These are phyloP conservation scores for Myrmecophaga tridactyla DNA, from an alignment of 2,113 vertebrate genomes.

Conservation along the genomic window DNA sequence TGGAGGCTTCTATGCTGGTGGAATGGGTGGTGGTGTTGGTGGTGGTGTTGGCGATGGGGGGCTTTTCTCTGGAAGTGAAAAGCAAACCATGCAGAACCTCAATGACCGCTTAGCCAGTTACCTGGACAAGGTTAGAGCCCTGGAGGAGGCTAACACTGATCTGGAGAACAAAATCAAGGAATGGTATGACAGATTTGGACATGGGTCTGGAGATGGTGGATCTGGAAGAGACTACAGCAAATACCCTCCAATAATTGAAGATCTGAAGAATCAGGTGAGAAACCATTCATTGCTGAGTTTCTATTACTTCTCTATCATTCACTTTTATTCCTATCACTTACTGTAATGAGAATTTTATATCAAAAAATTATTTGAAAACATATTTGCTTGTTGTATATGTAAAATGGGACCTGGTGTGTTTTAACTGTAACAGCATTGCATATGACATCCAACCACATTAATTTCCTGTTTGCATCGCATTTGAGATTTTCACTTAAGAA, in stretches of 20 bases:
- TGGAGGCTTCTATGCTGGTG: constrained; percentile 37
- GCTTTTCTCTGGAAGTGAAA: constrained; percentile 81
- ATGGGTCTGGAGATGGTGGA: constrained; percentile 46
- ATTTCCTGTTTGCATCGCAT: constrained; percentile 15
- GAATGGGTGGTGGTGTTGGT: constrained; percentile 9
- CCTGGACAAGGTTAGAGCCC: constrained; percentile 83
- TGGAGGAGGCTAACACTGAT: constrained; percentile 85
- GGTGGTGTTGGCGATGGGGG: constrained; percentile 58
- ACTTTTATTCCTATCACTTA: not conserved
- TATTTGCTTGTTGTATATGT: not conserved
- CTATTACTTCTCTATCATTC: not conserved
- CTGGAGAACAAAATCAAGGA: constrained; percentile 84
- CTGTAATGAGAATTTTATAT: not conserved
- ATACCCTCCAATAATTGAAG: constrained; percentile 74
- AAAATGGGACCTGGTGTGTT: not conserved
- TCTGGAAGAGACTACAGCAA: constrained; percentile 79
- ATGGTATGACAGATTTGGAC: constrained; percentile 74
- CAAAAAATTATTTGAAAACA: not conserved
- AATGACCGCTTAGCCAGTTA: constrained; percentile 89
- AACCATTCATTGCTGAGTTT: not conserved
- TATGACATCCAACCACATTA: not conserved
- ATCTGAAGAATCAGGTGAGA: constrained; percentile 83
- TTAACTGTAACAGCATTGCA: not conserved
- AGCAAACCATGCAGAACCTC: constrained; percentile 88
- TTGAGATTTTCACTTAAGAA: not conserved